Evolutionary conservation across 2,888 invertebrate species (phyloP).

Genomic region (Leucophenga montana): DNA sequence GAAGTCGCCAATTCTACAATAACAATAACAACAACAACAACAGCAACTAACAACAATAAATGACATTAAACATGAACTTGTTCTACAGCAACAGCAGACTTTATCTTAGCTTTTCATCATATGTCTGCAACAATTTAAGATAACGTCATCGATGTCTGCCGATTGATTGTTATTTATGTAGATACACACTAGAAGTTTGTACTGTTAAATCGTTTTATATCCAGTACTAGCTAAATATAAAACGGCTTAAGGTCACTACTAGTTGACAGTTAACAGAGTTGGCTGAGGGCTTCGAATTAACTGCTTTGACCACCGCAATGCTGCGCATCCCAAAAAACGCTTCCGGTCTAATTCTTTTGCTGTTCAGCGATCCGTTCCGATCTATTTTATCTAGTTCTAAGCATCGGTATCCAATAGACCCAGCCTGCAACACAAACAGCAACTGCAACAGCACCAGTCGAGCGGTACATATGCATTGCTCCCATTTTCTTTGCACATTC

Average conservation of each 20-base stretch:
- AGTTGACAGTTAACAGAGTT: too few relatives aligned
- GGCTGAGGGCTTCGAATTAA: too few relatives aligned
- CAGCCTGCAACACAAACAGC: neutral
- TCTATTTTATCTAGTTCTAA: constrained; percentile 11
- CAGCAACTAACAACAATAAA: neutral
- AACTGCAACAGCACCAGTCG: neutral
- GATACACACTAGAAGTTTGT: neutral
- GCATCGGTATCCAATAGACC: constrained; percentile 16
- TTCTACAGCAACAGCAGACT: constrained; percentile 6
- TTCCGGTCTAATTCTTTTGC: constrained; percentile 31
- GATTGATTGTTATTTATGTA: constrained; percentile 2
- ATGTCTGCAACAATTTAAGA: constrained; percentile 5
- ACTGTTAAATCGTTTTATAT: neutral
- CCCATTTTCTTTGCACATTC: constrained; percentile 8
- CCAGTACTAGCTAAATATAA: neutral
- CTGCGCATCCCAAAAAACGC: constrained; percentile 10
- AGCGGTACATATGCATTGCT: constrained; percentile 27
- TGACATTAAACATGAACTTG: constrained; percentile 26
- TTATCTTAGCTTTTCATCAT: constrained; percentile 10
- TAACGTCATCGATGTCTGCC: neutral
- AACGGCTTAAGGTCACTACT: too few relatives aligned
- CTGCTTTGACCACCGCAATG: too few relatives aligned
- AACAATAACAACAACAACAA: neutral
- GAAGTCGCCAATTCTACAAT: neutral
- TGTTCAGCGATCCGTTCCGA: constrained; percentile 15